Conservation (phyloP, 1,140 invertebrate genomes). For the Drosophila sp. region DNA sequence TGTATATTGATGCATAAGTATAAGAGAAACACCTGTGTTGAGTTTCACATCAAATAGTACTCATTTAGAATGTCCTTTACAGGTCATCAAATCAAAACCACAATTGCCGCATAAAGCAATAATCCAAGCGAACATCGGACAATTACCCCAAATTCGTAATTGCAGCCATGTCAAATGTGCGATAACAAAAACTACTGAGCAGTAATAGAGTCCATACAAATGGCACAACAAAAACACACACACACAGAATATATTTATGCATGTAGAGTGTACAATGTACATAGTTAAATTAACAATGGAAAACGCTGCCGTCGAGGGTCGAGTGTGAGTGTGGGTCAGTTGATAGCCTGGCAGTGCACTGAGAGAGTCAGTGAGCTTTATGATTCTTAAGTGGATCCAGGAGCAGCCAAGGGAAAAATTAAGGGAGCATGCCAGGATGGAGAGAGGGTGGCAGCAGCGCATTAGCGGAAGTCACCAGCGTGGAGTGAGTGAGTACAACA, state of each 20-base stretch:
- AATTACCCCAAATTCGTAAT: conserved; percentile 79
- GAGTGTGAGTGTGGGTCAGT: neutral
- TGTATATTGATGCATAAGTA: neutral
- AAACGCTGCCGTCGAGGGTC: too few relatives aligned
- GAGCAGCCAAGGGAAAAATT: neutral
- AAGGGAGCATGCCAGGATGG: conserved; percentile 10
- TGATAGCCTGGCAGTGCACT: conserved; percentile 19
- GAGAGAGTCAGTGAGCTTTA: conserved; percentile 1
- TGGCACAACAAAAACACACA: conserved; percentile 39
- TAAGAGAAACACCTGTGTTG: neutral
- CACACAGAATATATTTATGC: conserved; percentile 19
- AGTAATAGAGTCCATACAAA: conserved; percentile 35
- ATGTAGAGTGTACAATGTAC: neutral
- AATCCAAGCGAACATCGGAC: conserved; percentile 52
- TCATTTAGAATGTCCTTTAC: conserved; percentile 16
- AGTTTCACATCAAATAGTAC: neutral
- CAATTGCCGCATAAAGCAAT: conserved; percentile 2
- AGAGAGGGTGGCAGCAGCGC: conserved; percentile 8
- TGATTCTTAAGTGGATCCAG: neutral
- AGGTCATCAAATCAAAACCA: conserved; percentile 41
- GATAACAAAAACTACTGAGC: conserved; percentile 26
- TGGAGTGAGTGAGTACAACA: conserved; percentile 62
- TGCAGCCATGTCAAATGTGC: conserved; percentile 62
- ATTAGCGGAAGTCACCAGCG: conserved; percentile 62
- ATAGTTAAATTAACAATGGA: neutral